Evolutionary conservation across 2,797 vertebrate genomes (phyloP), one percentile per base, ranked within the genome.

Genomic region (Argya squamiceps): DNA sequence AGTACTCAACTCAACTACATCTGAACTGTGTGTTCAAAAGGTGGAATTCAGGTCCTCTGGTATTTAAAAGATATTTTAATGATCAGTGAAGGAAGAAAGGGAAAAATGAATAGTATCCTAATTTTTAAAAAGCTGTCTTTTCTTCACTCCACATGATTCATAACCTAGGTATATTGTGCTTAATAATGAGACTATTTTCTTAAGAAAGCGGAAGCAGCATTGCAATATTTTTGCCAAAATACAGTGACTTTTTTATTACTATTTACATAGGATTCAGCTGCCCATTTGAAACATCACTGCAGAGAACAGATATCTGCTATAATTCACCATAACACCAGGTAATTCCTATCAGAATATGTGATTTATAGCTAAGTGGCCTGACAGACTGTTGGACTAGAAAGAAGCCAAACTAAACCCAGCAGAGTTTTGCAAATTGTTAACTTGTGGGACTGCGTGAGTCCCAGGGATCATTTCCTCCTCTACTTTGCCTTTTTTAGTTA

Each of bases 101-200:
- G 6, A 37, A 69, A 82, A 85, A 70, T 11, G 85, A 76, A 65
- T 12, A 77, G n/a, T 68, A 76, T 12, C 15, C 89, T 79, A 41
- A 67, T 92, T 93, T 93, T 79, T 52, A 13, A 56, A 75, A 93
- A 74, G 15, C 6, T 44, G 24, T 70, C 23, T 67, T 55, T 79
- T 87, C 32, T 13, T 93, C 22, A 29, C 7, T 78, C n/a, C 17
- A 44, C 29, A n/a, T 77, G 78, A 85, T 88, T 77, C 53, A 85
- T 89, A 36, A 78, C 14, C 18, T 46, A 41, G 19, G 30, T 83
- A 50, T 50, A 44, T 39, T 62, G 29, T 52, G n/a, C 12, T 87
- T 87, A 91, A 89, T 79, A 91, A 92, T 37, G 14, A 77, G 53
- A 71, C 26, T 58, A 22, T 85, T 80, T 83, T 85, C 67, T 87